Conservation (phyloP, 2,888 invertebrate species). For the Stramonita haemastoma region DNA sequence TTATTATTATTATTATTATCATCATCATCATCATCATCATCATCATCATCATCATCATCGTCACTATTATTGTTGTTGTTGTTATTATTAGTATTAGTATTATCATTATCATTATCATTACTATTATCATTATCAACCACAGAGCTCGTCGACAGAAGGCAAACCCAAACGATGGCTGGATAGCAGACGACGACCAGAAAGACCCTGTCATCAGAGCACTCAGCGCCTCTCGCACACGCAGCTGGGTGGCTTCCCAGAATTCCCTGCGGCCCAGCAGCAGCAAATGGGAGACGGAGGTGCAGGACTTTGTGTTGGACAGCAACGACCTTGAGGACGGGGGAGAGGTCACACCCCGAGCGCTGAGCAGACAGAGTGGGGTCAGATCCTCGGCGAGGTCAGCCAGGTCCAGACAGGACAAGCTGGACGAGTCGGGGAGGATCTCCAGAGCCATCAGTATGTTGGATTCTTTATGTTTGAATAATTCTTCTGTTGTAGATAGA, state of each 20-base stretch:
- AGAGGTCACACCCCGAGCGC: conserved; percentile 15
- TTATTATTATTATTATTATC: no score
- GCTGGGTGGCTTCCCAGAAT: conserved; percentile 39
- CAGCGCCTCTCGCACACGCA: conserved; percentile 28
- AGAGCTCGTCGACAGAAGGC: conserved; percentile 20
- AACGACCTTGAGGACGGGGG: neutral
- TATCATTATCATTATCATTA: no score
- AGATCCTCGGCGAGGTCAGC: neutral
- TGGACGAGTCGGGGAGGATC: conserved; percentile 49
- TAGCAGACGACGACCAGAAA: neutral
- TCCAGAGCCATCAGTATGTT: conserved; percentile 39
- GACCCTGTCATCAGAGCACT: neutral
- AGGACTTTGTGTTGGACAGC: conserved; percentile 42
- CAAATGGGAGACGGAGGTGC: conserved; percentile 49
- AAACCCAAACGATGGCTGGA: neutral
- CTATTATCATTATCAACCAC: neutral
- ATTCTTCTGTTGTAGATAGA: no score
- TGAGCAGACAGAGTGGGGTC: neutral
- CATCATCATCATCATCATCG: no score
- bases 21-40: no score
- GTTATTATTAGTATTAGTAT: no score
- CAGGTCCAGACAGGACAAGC: conserved; percentile 18
- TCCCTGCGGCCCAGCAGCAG: conserved; percentile 49
- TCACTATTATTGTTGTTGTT: no score
- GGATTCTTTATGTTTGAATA: neutral